Base-by-base conservation (phyloP, 2,888 invertebrate species). In the Sphecodes monilicornis region DNA sequence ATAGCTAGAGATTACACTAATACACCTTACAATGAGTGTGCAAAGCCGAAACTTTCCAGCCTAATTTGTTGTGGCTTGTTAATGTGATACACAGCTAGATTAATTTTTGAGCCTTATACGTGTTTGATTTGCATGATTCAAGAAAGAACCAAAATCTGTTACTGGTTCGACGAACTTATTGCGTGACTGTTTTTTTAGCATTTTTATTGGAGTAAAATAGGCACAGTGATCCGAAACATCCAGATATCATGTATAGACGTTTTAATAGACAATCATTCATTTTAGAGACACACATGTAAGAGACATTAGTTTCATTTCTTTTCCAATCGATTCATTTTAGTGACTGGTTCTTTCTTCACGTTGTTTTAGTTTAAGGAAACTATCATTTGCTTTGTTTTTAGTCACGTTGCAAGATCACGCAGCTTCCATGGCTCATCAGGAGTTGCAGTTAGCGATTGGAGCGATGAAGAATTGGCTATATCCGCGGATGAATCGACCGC, bases 401-500 rank as follows among this genome's bases (percentile, higher is more conserved):
- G 96, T 93, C 96, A 95, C 91, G 96, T 96, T 88, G 95, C 96
- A 84, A 95, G 96, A 90, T 96, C 96, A 90, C 96, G 96, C 94
- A 96, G 96, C 86, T 96, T 96, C 94, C 96, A 96, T 94, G 96
- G 96, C 71, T 96, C 96, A 54, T 95, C 96, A 90, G 92, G 95
- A 88, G 92, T 94, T 83, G 95, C 95, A 26, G 92, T 95, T 41
- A 94, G 93, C 78, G 93, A 93, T 76, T 93, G 92, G 92, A 93
- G 93, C 75, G 93, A 93, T 60, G 93, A 93, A 71, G 93, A 93
- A 78, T 85, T 92, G 39, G 89, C 91, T 74, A 91, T 91, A 74
- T 93, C 93, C 13, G 93, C 93, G 29, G 93, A 93, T 70, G 93
- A 93, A 80, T 87, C 91, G 18, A 87, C 92, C 26, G 84, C 92